Base-by-base conservation (phyloP, 2,797 vertebrate genomes). In the Gymnoscopelus braueri region DNA sequence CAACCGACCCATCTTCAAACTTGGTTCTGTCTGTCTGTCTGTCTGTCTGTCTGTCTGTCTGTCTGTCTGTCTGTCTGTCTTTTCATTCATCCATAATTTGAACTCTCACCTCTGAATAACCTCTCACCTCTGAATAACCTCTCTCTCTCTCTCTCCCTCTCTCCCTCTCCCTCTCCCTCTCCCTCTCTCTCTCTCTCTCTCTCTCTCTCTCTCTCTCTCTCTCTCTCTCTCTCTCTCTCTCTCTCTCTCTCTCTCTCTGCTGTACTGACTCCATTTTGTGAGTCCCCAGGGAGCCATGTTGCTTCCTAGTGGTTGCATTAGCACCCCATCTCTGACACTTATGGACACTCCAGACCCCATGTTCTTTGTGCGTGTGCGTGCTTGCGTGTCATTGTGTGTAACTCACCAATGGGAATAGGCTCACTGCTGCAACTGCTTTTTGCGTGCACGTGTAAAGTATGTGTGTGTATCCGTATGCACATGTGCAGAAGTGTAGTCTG, bases 211-310 rank as follows among this genome's bases (percentile, higher is more conserved):
- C 85, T 75, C 70, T 73, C 56, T 35, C 57, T 39, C 29, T 11
- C 59, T n/a, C 2, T 60, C 55, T 56, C 60, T 47, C 49, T 50
- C 29, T 44, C 70, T 39, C 57, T 52, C 44, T 62, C 64, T 66
- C 69, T 67, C 64, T 81, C 66, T 54, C 53, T 55, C 74, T 81
- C 79, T 72, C 67, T 77, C 85, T 75, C 70, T 73, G 77, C 77
- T 74, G 52, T 64, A 54, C 3, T 65, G 64, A 72, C 70, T 83
- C 78, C 81, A 81, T 84, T 80, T 84, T 84, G 75, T 47, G 3
- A 67, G 70, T 71, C 82, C 84, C 63, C 48, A 13, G 86, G 80
- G 73, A 77, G 60, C 73, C 82, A 82, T 84, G 78, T 84, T 82
- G 74, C 49, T 79, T 79, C 67, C 69, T 76, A 59, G 63, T 60